Evolutionary conservation across 1,140 invertebrate genomes (phyloP).

Genomic region (Pectinophora gossypiella): DNA sequence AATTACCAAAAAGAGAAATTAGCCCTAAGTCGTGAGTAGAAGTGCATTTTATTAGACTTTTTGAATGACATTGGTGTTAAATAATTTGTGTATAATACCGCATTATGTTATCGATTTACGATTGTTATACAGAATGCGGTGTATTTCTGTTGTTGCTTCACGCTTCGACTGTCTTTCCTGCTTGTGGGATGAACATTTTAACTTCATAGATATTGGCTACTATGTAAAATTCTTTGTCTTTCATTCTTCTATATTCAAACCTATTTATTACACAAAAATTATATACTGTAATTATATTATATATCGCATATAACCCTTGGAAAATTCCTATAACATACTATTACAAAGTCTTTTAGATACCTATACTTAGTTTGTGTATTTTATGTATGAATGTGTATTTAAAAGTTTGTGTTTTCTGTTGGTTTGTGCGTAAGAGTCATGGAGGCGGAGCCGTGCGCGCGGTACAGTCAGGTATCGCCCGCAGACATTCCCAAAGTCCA

Average conservation of each 20-base stretch:
- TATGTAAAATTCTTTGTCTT: too few relatives aligned
- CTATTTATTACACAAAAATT: too few relatives aligned
- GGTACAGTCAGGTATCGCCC: conserved; percentile 32
- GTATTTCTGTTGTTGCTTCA: conserved; percentile 12
- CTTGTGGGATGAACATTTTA: too few relatives aligned
- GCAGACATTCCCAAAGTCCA: conserved; percentile 65
- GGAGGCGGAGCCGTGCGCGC: conserved; percentile 49
- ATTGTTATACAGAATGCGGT: conserved; percentile 30
- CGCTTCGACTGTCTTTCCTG: background rate
- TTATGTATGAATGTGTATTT: too few relatives aligned
- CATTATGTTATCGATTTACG: conserved; percentile 63
- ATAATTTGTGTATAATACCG: conserved; percentile 46
- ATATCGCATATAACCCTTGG: too few relatives aligned
- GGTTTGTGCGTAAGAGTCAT: conserved; percentile 29
- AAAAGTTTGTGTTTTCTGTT: conserved; percentile 4
- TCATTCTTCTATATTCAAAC: too few relatives aligned
- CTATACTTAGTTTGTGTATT: too few relatives aligned
- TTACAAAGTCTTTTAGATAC: too few relatives aligned
- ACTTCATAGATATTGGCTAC: too few relatives aligned
- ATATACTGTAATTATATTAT: too few relatives aligned
- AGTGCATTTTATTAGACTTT: conserved; percentile 34
- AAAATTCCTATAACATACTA: too few relatives aligned
- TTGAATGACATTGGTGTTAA: conserved; percentile 36
- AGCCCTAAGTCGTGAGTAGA: conserved; percentile 46
- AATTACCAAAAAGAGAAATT: too few relatives aligned